Evolutionary conservation across 2,888 invertebrate species (phyloP).

Genomic region (Phaedon cochleariae): DNA sequence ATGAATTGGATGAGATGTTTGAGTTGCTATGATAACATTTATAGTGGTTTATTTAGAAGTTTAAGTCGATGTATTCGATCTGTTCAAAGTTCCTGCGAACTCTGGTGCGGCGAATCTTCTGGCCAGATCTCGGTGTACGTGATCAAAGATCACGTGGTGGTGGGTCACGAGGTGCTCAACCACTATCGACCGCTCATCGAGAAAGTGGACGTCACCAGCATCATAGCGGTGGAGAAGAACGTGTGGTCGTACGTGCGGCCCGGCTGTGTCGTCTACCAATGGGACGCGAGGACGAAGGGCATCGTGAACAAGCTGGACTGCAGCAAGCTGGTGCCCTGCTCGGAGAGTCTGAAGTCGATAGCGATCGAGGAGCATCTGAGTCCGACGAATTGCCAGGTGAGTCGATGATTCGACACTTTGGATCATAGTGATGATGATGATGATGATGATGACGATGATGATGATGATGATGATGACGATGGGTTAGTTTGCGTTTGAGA

Average conservation of each 20-base stretch:
- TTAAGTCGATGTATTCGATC: too few relatives aligned
- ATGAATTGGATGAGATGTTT: too few relatives aligned
- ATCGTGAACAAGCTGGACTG: conserved; percentile 87
- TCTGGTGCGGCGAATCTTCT: conserved; percentile 90
- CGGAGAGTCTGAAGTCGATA: conserved; percentile 90
- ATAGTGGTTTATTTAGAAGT: too few relatives aligned
- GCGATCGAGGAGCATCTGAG: conserved; percentile 88
- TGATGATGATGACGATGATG: too few relatives aligned
- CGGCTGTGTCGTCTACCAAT: conserved; percentile 88
- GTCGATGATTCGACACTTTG: neutral
- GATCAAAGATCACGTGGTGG: conserved; percentile 74
- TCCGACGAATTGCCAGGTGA: conserved; percentile 78
- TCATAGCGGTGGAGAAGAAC: conserved; percentile 70
- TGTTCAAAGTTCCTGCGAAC: conserved; percentile 68
- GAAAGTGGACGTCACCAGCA: conserved; percentile 74
- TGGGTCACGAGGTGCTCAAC: conserved; percentile 75
- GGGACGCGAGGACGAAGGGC: conserved; percentile 74
- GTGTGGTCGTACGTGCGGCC: conserved; percentile 88
- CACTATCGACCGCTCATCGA: conserved; percentile 69
- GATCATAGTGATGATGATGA: too few relatives aligned
- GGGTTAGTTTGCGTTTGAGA: too few relatives aligned
- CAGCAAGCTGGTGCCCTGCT: conserved; percentile 90
- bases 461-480: too few relatives aligned
- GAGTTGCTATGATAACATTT: too few relatives aligned
- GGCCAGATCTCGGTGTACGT: conserved; percentile 83